A percentile compares a stretch with the other conserved stretches of the same genome.
Conservation (phyloP, 1,140 invertebrate genomes). For the Drosophila ironensis region DNA sequence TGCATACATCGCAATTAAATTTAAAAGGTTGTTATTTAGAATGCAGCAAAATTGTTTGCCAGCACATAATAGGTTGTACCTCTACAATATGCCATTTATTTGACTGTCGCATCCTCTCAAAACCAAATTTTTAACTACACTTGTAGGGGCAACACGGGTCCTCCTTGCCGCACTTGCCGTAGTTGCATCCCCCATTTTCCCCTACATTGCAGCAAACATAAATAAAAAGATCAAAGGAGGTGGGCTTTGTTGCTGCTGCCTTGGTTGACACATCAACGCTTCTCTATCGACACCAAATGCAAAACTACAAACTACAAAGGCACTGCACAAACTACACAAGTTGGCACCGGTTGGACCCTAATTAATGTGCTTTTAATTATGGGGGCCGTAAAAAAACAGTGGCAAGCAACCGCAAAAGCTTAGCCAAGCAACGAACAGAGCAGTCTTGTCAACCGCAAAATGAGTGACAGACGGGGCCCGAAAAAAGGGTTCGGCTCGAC, state of each 20-base stretch:
- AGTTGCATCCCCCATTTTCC: slow-evolving; percentile 30
- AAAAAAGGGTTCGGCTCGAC: slow-evolving; percentile 42
- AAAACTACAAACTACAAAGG: slow-evolving; percentile 67
- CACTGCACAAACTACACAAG: slow-evolving; percentile 7
- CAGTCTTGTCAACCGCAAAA: slow-evolving; percentile 48
- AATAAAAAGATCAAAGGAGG: slow-evolving; percentile 68
- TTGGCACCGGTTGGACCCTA: slow-evolving; percentile 37
- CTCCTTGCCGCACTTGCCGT: neutral
- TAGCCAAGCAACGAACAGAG: slow-evolving; percentile 35
- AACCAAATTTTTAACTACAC: too few species aligned
- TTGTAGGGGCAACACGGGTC: slow-evolving; percentile 2
- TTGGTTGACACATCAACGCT: slow-evolving; percentile 76
- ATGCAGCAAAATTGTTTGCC: too few species aligned
- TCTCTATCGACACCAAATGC: slow-evolving; percentile 64
- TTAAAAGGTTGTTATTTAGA: too few species aligned
- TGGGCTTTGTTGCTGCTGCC: slow-evolving; percentile 54
- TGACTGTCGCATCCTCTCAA: too few species aligned
- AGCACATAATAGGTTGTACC: too few species aligned
- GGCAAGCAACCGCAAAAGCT: slow-evolving; percentile 65
- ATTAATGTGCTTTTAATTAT: slow-evolving; percentile 80
- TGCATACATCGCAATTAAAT: too few species aligned
- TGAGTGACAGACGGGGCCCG: slow-evolving; percentile 49
- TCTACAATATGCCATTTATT: too few species aligned
- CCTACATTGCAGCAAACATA: slow-evolving; percentile 7
- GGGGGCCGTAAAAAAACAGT: slow-evolving; percentile 29